Conservation (phyloP, 2,888 invertebrate species). For the Lasioglossum lativentre region DNA sequence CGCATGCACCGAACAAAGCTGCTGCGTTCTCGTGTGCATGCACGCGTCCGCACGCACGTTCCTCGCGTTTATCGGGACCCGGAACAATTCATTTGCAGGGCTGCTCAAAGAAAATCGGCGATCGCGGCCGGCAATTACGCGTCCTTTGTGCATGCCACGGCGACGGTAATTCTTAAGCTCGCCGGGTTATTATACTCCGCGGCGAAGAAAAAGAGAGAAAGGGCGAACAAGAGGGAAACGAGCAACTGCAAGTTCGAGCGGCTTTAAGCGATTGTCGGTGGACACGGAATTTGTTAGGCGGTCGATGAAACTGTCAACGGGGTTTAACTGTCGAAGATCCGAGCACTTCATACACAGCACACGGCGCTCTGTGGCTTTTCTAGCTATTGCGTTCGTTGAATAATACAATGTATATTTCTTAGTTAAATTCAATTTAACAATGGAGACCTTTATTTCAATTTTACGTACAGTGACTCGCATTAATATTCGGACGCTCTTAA, state of each 20-base stretch:
- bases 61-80: not conserved
- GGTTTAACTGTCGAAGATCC: conserved; percentile 7
- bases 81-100: conserved; percentile 41
- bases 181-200: conserved; percentile 18
- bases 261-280: conserved; percentile 38
- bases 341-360: not conserved
- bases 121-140: conserved; percentile 37
- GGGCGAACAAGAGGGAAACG: not conserved
- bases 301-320: conserved; percentile 6
- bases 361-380: not conserved
- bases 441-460: no score
- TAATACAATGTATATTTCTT: conserved; percentile 1
- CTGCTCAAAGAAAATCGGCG: conserved; percentile 29
- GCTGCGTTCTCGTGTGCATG: not conserved
- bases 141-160: conserved; percentile 25
- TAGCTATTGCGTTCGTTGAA: not conserved
- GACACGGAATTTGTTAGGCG: conserved; percentile 29
- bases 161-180: conserved; percentile 43
- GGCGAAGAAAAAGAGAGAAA: not conserved
- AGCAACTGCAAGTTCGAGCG: not conserved
- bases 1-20: conserved; percentile 37
- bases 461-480: no score
- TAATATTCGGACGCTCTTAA: no score
- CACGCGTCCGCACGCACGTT: conserved; percentile 17
- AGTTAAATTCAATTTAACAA: not conserved